A percentile compares a stretch with the other conserved stretches of the same genome.
Evolutionary conservation across 2,797 vertebrate genomes (phyloP).

Genomic region (Florisuga fusca): DNA sequence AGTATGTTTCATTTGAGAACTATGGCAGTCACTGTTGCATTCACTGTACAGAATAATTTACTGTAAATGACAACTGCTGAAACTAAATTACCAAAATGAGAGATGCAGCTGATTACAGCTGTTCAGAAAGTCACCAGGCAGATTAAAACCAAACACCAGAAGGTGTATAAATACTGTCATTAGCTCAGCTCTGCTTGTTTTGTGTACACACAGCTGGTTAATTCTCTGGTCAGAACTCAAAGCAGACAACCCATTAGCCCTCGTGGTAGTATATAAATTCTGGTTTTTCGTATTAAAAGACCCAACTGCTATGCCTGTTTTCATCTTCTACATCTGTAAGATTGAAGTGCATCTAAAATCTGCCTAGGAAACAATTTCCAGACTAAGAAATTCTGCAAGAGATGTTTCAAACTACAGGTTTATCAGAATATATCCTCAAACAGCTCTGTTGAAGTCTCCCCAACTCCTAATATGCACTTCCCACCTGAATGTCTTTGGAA

Average conservation of each 20-base stretch:
- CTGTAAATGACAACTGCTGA: background rate
- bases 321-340: background rate
- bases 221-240: background rate
- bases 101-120: background rate
- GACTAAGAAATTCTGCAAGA: background rate
- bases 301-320: background rate
- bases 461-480: background rate
- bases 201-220: background rate
- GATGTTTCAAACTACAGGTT: background rate
- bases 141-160: background rate
- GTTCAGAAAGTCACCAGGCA: background rate
- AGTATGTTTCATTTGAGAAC: background rate
- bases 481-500: background rate
- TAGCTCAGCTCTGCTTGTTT: background rate
- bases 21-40: background rate
- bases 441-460: background rate
- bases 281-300: background rate
- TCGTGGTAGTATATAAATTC: background rate
- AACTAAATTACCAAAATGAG: background rate
- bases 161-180: background rate
- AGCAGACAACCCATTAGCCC: background rate
- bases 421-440: background rate
- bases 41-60: background rate
- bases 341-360: background rate
- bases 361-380: background rate